Conservation (phyloP, 2,888 invertebrate species). For the Fragum whitleyi region DNA sequence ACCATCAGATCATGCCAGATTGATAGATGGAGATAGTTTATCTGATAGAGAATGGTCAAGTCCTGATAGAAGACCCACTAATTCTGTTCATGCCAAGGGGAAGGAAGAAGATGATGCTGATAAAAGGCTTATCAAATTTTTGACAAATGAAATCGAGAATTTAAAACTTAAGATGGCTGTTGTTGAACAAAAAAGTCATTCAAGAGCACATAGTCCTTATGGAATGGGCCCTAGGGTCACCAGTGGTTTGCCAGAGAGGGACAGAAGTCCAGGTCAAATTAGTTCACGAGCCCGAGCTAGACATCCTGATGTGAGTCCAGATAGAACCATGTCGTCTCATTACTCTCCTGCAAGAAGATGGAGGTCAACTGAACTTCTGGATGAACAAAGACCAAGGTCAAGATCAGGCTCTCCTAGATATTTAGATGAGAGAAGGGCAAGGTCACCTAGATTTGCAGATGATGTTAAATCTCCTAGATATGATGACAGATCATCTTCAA, state of each 20-base stretch:
- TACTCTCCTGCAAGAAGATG: constrained; percentile 53
- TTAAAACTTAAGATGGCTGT: constrained; percentile 76
- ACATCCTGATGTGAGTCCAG: constrained; percentile 48
- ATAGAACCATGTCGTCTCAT: constrained; percentile 38
- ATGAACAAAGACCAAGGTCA: constrained; percentile 27
- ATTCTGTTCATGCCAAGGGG: constrained; percentile 22
- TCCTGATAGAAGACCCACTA: constrained; percentile 40
- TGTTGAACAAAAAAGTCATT: constrained; percentile 67
- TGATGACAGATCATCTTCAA: constrained; percentile 54
- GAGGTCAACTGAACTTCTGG: constrained; percentile 39
- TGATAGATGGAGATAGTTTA: constrained; percentile 16
- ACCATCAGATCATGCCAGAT: constrained; percentile 50
- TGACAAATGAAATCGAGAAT: constrained; percentile 76
- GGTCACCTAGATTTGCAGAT: constrained; percentile 55
- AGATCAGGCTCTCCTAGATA: constrained; percentile 61
- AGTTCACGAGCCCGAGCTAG: constrained; percentile 62
- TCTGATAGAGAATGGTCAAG: constrained; percentile 37
- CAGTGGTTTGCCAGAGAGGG: constrained; percentile 57
- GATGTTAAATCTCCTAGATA: constrained; percentile 54
- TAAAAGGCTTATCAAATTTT: constrained; percentile 67
- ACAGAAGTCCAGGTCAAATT: constrained; percentile 60
- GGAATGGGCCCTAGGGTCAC: constrained; percentile 53
- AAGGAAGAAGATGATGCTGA: constrained; percentile 54
- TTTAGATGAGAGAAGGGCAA: constrained; percentile 51
- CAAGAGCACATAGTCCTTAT: constrained; percentile 58